A percentile compares a stretch with the other conserved stretches of the same genome.
These are phyloP conservation scores for Antennarius striatus DNA, from an alignment of 2,113 vertebrate genomes.

Conservation along the genomic window DNA sequence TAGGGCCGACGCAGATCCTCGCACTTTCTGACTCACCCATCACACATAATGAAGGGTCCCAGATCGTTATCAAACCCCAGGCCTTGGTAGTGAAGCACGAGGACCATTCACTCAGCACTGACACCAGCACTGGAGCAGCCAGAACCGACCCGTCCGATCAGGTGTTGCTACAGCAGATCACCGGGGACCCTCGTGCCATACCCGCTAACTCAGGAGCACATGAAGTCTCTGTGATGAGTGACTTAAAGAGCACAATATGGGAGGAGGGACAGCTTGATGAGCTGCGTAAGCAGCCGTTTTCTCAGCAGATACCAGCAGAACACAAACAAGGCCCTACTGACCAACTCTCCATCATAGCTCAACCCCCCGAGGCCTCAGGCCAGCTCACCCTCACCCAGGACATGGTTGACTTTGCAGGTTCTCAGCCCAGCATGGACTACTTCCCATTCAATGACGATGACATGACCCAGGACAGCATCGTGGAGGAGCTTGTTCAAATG, in stretches of 20 bases:
- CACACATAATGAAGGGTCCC: slow-evolving; percentile 80
- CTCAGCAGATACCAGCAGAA: slow-evolving; percentile 82
- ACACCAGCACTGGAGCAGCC: slow-evolving; percentile 69
- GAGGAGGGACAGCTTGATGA: slow-evolving; percentile 85
- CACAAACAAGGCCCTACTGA: slow-evolving; percentile 81
- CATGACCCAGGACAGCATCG: slow-evolving; percentile 98
- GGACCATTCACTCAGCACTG: slow-evolving; percentile 79
- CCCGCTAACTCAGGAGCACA: slow-evolving; percentile 82
- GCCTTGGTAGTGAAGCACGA: slow-evolving; percentile 83
- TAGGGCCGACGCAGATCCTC: slow-evolving; percentile 73
- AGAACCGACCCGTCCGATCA: slow-evolving; percentile 80
- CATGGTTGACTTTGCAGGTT: slow-evolving; percentile 89
- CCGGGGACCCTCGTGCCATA: slow-evolving; percentile 82
- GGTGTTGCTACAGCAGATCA: slow-evolving; percentile 85
- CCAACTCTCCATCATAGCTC: slow-evolving; percentile 79
- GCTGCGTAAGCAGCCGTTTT: slow-evolving; percentile 76
- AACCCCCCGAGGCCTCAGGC: slow-evolving; percentile 82
- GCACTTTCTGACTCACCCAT: slow-evolving; percentile 79
- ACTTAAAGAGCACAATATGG: slow-evolving; percentile 90
- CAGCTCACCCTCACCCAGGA: slow-evolving; percentile 89
- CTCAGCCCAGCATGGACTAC: slow-evolving; percentile 90
- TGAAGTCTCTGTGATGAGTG: slow-evolving; percentile 76
- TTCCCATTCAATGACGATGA: slow-evolving; percentile 98
- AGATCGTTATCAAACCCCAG: slow-evolving; percentile 78
- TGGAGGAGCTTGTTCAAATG: slow-evolving; percentile 98